Conservation (phyloP, 2,888 invertebrate species). For the Dryadula phaetusa region DNA sequence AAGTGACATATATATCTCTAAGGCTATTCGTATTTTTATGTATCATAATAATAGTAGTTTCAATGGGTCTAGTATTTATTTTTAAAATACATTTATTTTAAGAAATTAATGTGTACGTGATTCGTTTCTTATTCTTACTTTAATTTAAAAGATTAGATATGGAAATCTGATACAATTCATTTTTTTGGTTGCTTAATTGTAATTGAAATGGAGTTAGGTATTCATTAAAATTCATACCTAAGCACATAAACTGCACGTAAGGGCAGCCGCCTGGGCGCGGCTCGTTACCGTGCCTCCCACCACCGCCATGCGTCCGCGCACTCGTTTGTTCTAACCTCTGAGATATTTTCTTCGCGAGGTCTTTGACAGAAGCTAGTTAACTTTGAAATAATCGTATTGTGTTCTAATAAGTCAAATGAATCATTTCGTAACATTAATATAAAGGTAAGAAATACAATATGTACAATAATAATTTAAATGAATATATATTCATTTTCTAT, state of each 20-base stretch:
- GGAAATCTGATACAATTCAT: constrained; percentile 29
- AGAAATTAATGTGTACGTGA: background rate
- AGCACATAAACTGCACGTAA: constrained; percentile 65
- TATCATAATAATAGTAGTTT: too few relatives aligned
- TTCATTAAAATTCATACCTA: constrained; percentile 68
- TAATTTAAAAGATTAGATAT: constrained; percentile 19
- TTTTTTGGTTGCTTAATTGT: constrained; percentile 49
- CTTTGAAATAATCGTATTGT: constrained; percentile 73
- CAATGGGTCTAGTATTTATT: background rate
- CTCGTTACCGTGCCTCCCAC: constrained; percentile 68
- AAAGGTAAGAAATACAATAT: background rate
- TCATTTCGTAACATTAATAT: background rate
- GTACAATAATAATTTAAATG: background rate
- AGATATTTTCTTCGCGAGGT: constrained; percentile 77
- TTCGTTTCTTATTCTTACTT: background rate
- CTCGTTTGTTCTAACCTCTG: constrained; percentile 68
- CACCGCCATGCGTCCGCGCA: constrained; percentile 63
- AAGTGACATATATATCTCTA: too few relatives aligned
- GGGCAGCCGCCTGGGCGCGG: constrained; percentile 71
- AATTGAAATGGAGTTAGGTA: constrained; percentile 70
- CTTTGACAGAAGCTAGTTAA: constrained; percentile 74
- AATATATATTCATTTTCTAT: background rate
- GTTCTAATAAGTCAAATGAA: constrained; percentile 67
- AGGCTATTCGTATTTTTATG: too few relatives aligned
- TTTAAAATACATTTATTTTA: background rate